phyloP scores from a whole-genome alignment of 2,113 vertebrate species.

The Otocyon megalotis region DNA sequence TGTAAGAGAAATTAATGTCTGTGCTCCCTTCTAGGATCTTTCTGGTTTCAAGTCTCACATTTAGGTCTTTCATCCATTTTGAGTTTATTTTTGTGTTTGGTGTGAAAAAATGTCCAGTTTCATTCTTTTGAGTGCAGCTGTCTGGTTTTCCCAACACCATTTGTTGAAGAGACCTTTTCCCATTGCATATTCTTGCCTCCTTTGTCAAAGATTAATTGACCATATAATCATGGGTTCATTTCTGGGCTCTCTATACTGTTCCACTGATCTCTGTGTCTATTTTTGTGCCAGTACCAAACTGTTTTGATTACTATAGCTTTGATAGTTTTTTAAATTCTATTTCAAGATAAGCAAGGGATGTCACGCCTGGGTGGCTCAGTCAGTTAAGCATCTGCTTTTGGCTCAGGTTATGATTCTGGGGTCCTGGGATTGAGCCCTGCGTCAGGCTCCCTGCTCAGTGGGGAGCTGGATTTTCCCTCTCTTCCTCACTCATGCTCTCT shows the following conservation, averaged over 20 bases:
- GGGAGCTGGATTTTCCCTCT: no score
- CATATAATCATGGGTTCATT: neutral
- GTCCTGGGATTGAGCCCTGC: no score
- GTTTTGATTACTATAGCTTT: neutral
- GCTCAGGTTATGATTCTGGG: no score
- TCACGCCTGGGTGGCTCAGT: no score
- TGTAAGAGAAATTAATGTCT: neutral
- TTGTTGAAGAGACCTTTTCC: neutral
- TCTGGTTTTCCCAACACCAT: neutral
- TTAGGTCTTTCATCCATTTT: neutral
- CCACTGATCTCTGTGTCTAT: neutral
- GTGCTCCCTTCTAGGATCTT: neutral
- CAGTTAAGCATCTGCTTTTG: no score
- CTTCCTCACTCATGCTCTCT: no score
- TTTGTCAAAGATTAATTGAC: neutral
- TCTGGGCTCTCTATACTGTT: neutral
- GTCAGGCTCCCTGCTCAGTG: no score
- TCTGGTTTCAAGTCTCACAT: neutral
- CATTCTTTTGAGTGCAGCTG: neutral
- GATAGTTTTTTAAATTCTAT: neutral
- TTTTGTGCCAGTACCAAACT: neutral
- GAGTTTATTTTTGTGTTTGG: neutral
- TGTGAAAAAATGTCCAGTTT: neutral
- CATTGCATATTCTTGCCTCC: neutral
- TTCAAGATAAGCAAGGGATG: neutral